These are phyloP conservation scores for Brachyopa scutellaris DNA, from an alignment of 2,888 invertebrate species.

Conservation along the genomic window DNA sequence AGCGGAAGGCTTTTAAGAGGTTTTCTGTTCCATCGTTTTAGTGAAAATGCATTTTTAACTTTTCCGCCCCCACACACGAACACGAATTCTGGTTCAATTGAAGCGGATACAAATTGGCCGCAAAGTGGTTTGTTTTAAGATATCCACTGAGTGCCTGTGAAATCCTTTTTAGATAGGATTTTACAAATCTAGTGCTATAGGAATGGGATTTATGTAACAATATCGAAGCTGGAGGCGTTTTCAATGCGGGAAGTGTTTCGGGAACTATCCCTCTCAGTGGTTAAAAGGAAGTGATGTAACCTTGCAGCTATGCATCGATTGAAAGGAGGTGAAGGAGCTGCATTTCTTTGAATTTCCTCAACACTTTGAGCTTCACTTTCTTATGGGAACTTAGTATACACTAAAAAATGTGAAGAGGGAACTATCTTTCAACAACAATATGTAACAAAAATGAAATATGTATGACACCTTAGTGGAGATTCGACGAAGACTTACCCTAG, in stretches of 20 bases:
- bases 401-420: no score
- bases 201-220: constrained; percentile 10
- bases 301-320: no score
- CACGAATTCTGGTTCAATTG: constrained; percentile 43
- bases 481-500: no score
- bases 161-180: constrained; percentile 21
- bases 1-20: constrained; percentile 69
- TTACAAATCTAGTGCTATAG: constrained; percentile 29
- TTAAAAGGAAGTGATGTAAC: no score
- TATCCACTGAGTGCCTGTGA: constrained; percentile 42
- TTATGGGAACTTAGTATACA: no score
- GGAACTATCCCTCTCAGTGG: no score
- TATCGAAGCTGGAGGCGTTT: neutral
- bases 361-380: no score
- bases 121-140: constrained; percentile 66
- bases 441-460: no score
- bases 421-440: no score
- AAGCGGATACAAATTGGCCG: constrained; percentile 52
- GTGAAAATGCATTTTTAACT: constrained; percentile 54
- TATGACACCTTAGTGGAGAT: no score
- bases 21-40: constrained; percentile 43
- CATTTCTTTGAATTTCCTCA: no score
- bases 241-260: neutral
- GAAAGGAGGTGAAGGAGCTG: no score
- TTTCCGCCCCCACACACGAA: constrained; percentile 31